Conservation (phyloP, 2,113 vertebrate genomes). For the Sula dactylatra region DNA sequence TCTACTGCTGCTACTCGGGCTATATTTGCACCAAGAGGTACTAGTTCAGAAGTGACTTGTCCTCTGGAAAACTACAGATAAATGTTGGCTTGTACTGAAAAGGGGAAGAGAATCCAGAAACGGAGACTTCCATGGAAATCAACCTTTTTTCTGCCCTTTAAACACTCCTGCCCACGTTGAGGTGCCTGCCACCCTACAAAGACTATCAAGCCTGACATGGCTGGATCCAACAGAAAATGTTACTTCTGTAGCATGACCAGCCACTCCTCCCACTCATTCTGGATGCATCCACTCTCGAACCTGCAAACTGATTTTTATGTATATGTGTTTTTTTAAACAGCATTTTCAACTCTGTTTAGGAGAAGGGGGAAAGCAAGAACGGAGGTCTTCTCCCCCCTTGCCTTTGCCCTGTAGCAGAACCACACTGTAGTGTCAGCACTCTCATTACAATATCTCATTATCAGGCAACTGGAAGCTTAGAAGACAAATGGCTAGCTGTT, state of each 20-base stretch:
- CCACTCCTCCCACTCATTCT: not conserved
- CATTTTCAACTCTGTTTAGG: not conserved
- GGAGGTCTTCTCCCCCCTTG: not conserved
- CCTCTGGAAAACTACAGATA: not conserved
- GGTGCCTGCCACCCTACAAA: not conserved
- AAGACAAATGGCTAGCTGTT: conserved; percentile 1
- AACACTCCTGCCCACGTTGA: not conserved
- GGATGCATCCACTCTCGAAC: not conserved
- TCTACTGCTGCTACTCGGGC: not conserved
- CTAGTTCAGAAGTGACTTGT: not conserved
- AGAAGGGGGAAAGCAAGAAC: not conserved
- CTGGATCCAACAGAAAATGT: not conserved
- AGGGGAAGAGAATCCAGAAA: not conserved
- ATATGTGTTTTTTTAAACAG: not conserved
- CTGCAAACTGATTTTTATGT: not conserved
- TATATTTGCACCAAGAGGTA: not conserved
- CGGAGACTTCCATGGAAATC: not conserved
- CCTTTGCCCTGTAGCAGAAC: not conserved
- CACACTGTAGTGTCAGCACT: not conserved
- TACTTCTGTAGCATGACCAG: not conserved
- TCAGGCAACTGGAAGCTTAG: not conserved
- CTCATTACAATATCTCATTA: not conserved
- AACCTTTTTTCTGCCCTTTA: not conserved
- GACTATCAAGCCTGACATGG: not conserved
- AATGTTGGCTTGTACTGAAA: not conserved